phyloP scores from a whole-genome alignment of 2,113 vertebrate species.

The Emydocephalus ijimae region DNA sequence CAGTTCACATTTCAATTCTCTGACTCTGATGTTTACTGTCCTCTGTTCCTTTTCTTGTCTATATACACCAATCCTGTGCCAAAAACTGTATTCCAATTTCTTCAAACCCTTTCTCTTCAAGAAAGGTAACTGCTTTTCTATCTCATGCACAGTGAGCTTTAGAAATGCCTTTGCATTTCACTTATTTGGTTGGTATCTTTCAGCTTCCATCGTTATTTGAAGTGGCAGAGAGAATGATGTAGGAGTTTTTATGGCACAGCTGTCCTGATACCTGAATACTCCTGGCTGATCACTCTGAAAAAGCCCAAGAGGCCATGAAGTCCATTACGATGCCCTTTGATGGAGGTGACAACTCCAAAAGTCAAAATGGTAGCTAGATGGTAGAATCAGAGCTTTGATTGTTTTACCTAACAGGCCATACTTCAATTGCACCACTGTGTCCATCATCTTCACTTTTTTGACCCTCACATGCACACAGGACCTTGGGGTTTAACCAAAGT shows the following conservation, averaged over 20 bases:
- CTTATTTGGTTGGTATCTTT: not conserved
- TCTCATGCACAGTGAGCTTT: not conserved
- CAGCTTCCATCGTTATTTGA: not conserved
- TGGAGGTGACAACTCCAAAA: not conserved
- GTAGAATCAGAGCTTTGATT: not conserved
- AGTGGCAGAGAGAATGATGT: not conserved
- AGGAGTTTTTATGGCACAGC: not conserved
- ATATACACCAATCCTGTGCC: not conserved
- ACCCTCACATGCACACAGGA: not conserved
- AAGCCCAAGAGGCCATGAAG: not conserved
- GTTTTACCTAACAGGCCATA: not conserved
- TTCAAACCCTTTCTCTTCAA: not conserved
- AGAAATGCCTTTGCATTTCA: not conserved
- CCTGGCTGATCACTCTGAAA: not conserved
- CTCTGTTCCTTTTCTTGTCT: not conserved
- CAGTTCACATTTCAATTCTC: not conserved
- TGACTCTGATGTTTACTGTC: not conserved
- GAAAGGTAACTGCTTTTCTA: not conserved
- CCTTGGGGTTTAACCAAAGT: not conserved
- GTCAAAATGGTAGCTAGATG: not conserved
- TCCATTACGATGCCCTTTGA: not conserved
- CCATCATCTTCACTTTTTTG: not conserved
- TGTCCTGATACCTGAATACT: not conserved
- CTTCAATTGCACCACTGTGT: not conserved
- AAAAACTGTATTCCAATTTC: not conserved